Percentiles rank a stretch among this genome's conserved stretches.
These are phyloP conservation scores for Xenopus borealis DNA, from an alignment of 2,113 vertebrate species.

Conservation along the genomic window DNA sequence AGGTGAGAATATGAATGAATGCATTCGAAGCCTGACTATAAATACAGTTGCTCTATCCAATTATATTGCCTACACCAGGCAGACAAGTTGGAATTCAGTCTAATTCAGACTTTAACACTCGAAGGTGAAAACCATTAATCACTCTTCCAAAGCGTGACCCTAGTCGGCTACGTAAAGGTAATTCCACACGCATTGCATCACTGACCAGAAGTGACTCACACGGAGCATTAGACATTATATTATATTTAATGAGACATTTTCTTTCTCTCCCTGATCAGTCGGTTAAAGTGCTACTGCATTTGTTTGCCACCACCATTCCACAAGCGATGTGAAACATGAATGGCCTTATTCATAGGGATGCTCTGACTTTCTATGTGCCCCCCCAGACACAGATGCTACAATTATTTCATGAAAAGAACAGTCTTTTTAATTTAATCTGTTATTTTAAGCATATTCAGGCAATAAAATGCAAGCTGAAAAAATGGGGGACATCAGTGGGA, in stretches of 20 bases:
- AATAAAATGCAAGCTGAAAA: too few species aligned
- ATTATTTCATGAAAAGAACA: neutral
- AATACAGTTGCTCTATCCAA: too few species aligned
- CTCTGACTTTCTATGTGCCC: neutral
- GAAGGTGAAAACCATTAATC: neutral
- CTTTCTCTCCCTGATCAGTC: neutral
- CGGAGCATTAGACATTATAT: neutral
- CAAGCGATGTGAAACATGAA: neutral
- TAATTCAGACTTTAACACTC: neutral
- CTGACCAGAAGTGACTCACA: neutral
- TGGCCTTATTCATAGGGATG: conserved; percentile 22
- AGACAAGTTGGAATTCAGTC: neutral
- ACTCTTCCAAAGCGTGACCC: neutral
- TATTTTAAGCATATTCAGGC: too few species aligned
- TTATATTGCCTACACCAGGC: neutral
- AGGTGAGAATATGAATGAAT: too few species aligned
- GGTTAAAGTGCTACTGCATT: conserved; percentile 22
- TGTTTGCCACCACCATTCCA: neutral
- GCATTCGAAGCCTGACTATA: too few species aligned
- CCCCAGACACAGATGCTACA: neutral
- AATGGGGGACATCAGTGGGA: too few species aligned
- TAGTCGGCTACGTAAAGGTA: conserved; percentile 2
- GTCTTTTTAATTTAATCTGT: too few species aligned
- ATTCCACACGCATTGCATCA: conserved; percentile 20
- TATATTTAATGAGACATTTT: neutral